These are phyloP conservation scores for Arnoldichthys spilopterus DNA, from an alignment of 2,797 vertebrate species.

Conservation along the genomic window DNA sequence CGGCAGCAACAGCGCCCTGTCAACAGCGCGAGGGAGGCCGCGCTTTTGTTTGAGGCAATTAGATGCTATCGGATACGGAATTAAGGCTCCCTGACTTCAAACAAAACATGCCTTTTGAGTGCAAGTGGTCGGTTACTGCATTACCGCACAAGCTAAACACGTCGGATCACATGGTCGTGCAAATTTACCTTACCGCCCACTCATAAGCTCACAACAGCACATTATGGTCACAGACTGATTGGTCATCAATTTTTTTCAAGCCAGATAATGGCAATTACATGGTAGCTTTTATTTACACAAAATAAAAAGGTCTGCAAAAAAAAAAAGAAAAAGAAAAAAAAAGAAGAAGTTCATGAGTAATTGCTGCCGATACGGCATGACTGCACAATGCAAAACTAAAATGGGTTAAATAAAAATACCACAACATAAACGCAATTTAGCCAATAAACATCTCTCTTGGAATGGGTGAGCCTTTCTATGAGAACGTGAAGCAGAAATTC, in stretches of 20 bases:
- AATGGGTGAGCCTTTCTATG: background rate
- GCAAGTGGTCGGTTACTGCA: conserved; percentile 48
- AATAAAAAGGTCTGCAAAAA: conserved; percentile 1
- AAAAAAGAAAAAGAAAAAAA: background rate
- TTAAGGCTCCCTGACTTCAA: conserved; percentile 65
- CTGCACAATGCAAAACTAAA: background rate
- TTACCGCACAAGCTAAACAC: conserved; percentile 41
- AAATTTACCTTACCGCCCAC: background rate
- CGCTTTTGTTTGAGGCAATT: conserved; percentile 72
- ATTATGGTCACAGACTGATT: conserved; percentile 12
- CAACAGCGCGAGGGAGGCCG: conserved; percentile 66
- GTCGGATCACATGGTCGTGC: conserved; percentile 26
- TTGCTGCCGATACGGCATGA: background rate
- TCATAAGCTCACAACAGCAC: background rate
- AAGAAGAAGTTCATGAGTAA: background rate
- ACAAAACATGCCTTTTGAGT: conserved; percentile 62
- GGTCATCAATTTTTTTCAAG: conserved; percentile 13
- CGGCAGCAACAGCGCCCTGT: conserved; percentile 63
- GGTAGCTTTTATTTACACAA: conserved; percentile 10
- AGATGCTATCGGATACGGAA: conserved; percentile 79
- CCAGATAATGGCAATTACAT: conserved; percentile 15
- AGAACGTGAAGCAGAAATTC: background rate
- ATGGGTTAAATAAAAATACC: conserved; percentile 6
- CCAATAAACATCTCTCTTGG: conserved; percentile 4
- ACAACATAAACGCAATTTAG: background rate